phyloP scores from a whole-genome alignment of 2,888 invertebrate species.

The Pherbina coryleti region DNA sequence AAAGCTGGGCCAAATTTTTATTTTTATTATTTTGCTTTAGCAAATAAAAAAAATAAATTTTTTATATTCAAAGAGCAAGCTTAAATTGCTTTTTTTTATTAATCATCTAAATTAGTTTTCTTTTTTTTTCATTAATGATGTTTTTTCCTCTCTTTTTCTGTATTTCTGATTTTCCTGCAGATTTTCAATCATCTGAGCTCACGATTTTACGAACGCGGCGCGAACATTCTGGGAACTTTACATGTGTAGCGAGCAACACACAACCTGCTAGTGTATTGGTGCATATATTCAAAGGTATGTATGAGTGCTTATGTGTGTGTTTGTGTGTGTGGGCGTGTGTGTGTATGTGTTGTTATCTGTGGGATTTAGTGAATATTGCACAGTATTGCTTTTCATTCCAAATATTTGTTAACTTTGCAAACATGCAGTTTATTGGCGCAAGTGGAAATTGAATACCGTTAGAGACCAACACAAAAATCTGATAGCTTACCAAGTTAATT shows the following conservation, averaged over 20 bases:
- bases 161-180: slow-evolving; percentile 53
- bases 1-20: no score
- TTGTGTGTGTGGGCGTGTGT: no score
- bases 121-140: not conserved
- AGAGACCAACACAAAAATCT: no score
- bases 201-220: slow-evolving; percentile 71
- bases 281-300: slow-evolving; percentile 87
- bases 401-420: no score
- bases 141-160: not conserved
- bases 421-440: no score
- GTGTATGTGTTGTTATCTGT: not conserved
- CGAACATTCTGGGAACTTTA: slow-evolving; percentile 87
- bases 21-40: not conserved
- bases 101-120: slow-evolving; percentile 20
- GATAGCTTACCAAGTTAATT: no score
- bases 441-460: no score
- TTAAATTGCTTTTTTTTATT: not conserved
- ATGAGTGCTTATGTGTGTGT: not conserved
- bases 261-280: slow-evolving; percentile 89
- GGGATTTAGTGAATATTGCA: not conserved
- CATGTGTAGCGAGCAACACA: slow-evolving; percentile 90
- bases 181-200: slow-evolving; percentile 70
- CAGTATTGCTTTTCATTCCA: no score
- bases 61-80: not conserved
- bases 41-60: not conserved